Conservation (phyloP, 2,113 vertebrate species). For the Calonectris borealis region DNA sequence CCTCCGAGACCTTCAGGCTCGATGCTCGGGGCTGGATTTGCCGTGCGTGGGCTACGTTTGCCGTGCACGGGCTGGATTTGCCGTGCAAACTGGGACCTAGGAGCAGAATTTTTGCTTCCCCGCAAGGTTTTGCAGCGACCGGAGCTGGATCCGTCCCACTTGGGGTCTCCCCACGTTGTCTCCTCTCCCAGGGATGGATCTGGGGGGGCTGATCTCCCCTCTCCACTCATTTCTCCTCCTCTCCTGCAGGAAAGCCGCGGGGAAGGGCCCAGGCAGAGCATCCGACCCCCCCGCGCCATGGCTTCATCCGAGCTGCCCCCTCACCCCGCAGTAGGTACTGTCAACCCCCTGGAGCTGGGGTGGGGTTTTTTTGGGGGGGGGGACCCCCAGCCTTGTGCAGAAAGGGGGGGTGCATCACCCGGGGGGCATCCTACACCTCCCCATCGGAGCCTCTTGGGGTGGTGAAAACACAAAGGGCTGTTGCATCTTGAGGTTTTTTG, state of each 20-base stretch:
- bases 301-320: conserved; percentile 55
- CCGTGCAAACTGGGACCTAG: not conserved
- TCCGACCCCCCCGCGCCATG: conserved; percentile 10
- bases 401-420: not conserved
- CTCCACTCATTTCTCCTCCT: not conserved
- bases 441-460: accelerated
- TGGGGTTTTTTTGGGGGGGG: no score
- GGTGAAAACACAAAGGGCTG: accelerated
- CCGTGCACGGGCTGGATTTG: accelerated
- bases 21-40: not conserved
- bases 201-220: no score
- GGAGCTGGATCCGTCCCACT: not conserved
- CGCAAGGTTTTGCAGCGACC: not conserved
- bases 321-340: conserved; percentile 60
- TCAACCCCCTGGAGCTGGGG: not conserved
- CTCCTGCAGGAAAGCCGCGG: conserved; percentile 15
- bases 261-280: not conserved
- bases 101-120: not conserved
- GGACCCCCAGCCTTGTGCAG: not conserved
- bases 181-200: not conserved
- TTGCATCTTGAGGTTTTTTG: not conserved
- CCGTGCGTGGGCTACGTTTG: accelerated
- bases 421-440: not conserved
- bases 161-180: not conserved
- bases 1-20: not conserved